Percentiles rank a stretch among this genome's conserved stretches.
Evolutionary conservation across 2,888 invertebrate genomes (phyloP).

Genomic region (Leptogaster cylindrica): DNA sequence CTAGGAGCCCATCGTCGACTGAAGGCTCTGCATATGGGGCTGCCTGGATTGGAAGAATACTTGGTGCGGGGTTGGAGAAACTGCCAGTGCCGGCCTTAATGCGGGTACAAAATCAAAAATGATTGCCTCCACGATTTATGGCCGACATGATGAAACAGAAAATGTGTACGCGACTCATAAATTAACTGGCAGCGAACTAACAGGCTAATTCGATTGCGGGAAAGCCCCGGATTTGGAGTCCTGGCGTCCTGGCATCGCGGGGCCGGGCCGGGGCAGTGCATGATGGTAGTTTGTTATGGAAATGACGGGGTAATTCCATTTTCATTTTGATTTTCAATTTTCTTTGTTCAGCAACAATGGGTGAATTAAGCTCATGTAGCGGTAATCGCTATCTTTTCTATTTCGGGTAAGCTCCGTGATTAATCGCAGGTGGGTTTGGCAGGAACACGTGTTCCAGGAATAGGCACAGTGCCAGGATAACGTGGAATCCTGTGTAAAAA

Average conservation of each 20-base stretch:
- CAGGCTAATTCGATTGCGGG: conserved; percentile 22
- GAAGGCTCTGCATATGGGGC: conserved; percentile 5
- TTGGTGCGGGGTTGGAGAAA: conserved; percentile 6
- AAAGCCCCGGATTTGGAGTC: not conserved
- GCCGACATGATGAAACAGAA: conserved; percentile 40
- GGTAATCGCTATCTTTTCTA: no score
- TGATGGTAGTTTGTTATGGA: conserved; percentile 10
- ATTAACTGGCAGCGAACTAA: conserved; percentile 29
- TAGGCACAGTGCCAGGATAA: no score
- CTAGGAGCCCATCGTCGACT: not conserved
- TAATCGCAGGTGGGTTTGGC: no score
- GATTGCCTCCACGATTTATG: conserved; percentile 41
- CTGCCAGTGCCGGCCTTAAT: conserved; percentile 4
- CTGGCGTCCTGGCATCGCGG: not conserved
- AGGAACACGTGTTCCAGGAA: no score
- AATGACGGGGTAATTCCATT: conserved; percentile 6
- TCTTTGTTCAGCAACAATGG: not conserved
- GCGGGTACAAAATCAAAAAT: conserved; percentile 40
- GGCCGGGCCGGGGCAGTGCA: not conserved
- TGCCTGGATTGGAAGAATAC: not conserved
- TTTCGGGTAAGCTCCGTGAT: no score
- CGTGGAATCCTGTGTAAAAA: no score
- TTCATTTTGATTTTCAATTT: conserved; percentile 8
- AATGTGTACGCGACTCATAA: conserved; percentile 34
- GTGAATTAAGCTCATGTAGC: not conserved